Base-by-base conservation (phyloP, 37 sponge, comb jelly and placozoan species). In the Aplysina aerophoba region DNA sequence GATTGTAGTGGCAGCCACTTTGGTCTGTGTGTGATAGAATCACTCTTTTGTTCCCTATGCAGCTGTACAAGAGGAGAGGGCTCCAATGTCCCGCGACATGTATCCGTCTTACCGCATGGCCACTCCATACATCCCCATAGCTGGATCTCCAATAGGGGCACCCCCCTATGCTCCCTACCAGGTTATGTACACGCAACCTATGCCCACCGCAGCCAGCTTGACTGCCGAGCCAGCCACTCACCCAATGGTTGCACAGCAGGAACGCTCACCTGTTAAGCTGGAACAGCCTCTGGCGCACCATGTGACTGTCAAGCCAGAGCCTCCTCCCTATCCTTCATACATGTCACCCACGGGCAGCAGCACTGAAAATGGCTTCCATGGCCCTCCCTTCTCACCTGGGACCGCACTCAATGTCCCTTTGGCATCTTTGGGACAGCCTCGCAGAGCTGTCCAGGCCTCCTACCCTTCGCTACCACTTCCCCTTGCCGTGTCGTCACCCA, bases 41-140 rank as follows among this genome's bases (percentile, higher is more conserved):
- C 50, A 44, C 50, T 8, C 50, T 44, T 44, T 11, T n/a, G 36
- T 28, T 87, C 17, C 39, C 37, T 25, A 59, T 85, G 28, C 60
- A 95, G 95, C 95, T 50, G 96, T 95, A 54, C 96, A 95, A 80
- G 96, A 95, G 39, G 96, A 93, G 83, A 86, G 96, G 3, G 89
- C 93, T 15, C 90, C 92, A 31, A 53, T 53, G 16, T n/a, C 33
- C 24, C 39, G 54, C 24, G 78, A 75, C 20, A 40, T 75, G 22
- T 75, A 75, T 11, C 53, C 78, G 1, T 28, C 28, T 3, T 62
- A 62, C 12, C 78, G 78, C 1, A 75, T 75, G 11, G 35, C 71
- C 34, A 30, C 71, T 44, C 50, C 3, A 8, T 44, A 44, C 50
- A 3, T 44, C 50, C 50, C 50, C 50, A 44, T 44, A 8, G 3